Evolutionary conservation across 1,140 invertebrate genomes (phyloP), one percentile per base, ranked within the genome.

Genomic region (Odontomachus brunneus): DNA sequence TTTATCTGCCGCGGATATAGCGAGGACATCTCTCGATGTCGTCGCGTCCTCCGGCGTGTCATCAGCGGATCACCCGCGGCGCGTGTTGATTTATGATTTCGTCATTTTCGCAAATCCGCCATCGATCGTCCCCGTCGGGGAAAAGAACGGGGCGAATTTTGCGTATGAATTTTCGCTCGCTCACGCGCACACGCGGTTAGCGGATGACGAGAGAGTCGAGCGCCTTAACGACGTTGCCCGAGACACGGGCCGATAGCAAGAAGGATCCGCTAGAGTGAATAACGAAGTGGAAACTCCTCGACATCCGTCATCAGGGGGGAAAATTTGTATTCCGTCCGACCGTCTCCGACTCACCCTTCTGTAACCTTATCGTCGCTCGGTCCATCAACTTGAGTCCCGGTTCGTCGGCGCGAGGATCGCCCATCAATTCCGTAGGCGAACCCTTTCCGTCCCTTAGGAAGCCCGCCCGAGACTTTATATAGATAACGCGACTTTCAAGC

Each of bases 331-430:
- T 91, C 91, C 82, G 84, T 88, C 73, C 82, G 81, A 75, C 73
- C 76, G 55, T 80, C 48, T 62, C 57, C 38, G 88, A 84, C 89
- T 91, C 90, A 85, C 86, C 83, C 84, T 84, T 84, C 81, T 78
- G 85, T 89, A 90, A 88, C 89, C 91, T 91, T 91, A 91, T 92
- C 90, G 89, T 86, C 76, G 83, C 81, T 89, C 89, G 89, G 90
- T 89, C 90, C 89, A 92, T 92, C 91, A 91, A 91, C 88, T 91
- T 90, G 88, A 90, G 90, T 91, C 87, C 67, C 65, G 83, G 86
- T 85, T 84, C 87, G 82, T 83, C 87, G 85, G 82, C 78, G 75
- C 84, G 84, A 86, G 75, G 83, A 84, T 88, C 78, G 85, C 73
- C 87, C 89, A 92, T 91, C 90, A 92, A 91, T 92, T 92, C 90